Evolutionary conservation across 2,113 vertebrate genomes (phyloP), one percentile per base, ranked within the genome.

Genomic region (Drymodes brunneopygia): DNA sequence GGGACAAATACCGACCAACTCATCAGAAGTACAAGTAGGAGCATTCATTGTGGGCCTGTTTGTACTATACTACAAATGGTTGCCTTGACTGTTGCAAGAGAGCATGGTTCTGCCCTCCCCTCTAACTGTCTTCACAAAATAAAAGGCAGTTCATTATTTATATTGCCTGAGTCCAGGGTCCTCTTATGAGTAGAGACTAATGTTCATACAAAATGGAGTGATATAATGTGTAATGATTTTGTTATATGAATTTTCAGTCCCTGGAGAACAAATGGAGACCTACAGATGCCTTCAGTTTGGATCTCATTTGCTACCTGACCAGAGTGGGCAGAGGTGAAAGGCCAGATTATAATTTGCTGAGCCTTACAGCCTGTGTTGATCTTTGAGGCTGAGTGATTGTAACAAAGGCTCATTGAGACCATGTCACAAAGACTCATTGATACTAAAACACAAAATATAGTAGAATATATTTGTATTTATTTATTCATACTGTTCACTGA

Each of bases 111-210:
- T 83, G 64, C 90, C 78, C 64, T 95, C 88, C 48, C n/a, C 51
- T 81, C 14, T 50, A 50, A 40, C 79, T 97, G 78, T 93, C 90
- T 77, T 96, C 95, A 95, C 92, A 93, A 97, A 97, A 95, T 90
- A 97, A 97, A 94, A 86, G n/a, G 95, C 96, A 96, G 97, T 96
- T 98, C 95, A 96, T 97, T 97, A 97, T 98, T 97, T 97, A 95
- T 96, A 96, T 97, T 97, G 96, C 94, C 97, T 94, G 97, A 98
- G 86, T 97, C 96, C 91, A 97, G 94, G 89, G 97, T 96, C 96
- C 93, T 97, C 95, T 97, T 97, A 97, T 56, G 82, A 96, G 91
- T 65, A 88, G 90, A 96, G 90, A 96, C 94, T 97, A 97, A 97
- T 97, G 94, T 97, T 97, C 96, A 72, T 95, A 92, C 95, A 96